phyloP scores from a whole-genome alignment of 2,797 vertebrate genomes.

The Sphenopsis melanotis region DNA sequence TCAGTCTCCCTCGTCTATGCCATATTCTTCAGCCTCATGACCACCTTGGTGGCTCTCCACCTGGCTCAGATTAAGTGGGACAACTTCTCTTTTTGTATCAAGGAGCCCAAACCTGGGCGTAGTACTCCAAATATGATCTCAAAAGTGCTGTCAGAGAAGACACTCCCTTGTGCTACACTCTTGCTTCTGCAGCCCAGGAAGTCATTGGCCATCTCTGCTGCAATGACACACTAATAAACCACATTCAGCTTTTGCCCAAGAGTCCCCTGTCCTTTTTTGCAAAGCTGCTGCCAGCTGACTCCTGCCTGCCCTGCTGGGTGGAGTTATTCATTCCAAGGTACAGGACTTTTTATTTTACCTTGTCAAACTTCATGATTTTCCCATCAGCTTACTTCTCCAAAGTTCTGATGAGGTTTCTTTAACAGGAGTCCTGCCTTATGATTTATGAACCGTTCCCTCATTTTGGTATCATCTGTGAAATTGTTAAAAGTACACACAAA shows the following conservation, averaged over 20 bases:
- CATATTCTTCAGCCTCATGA: not conserved
- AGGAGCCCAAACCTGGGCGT: not conserved
- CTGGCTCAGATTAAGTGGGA: not conserved
- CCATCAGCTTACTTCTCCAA: not conserved
- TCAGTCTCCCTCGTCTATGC: rapidly evolving
- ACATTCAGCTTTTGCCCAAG: not conserved
- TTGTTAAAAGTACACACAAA: not conserved
- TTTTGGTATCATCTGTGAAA: not conserved
- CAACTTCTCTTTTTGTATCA: not conserved
- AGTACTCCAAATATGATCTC: not conserved
- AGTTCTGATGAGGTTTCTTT: not conserved
- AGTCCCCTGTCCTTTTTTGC: not conserved
- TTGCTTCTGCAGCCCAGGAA: not conserved
- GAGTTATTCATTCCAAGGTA: not conserved
- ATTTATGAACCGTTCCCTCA: not conserved
- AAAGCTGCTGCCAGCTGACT: not conserved
- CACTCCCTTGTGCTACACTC: not conserved
- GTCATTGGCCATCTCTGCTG: not conserved
- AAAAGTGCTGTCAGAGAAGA: not conserved
- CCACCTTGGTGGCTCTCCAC: not conserved
- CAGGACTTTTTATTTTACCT: not conserved
- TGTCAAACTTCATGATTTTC: not conserved
- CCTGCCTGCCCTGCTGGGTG: not conserved
- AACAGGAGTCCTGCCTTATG: not conserved
- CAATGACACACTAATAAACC: not conserved